phyloP scores from a whole-genome alignment of 2,888 invertebrate genomes.

The Blastobasis lacticolella region DNA sequence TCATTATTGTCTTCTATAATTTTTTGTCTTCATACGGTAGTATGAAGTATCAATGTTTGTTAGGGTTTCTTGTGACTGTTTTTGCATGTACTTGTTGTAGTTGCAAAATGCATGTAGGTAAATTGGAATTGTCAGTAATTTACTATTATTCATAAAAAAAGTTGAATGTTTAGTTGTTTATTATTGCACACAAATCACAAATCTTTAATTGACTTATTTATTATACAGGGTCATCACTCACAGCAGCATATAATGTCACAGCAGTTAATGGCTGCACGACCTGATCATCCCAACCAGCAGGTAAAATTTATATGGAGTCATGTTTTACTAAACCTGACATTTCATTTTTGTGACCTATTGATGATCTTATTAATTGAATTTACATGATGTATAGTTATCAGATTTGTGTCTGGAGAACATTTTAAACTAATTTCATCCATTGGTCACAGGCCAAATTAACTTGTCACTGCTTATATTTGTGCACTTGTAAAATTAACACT shows the following conservation, averaged over 20 bases:
- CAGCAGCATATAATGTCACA: slow-evolving; percentile 73
- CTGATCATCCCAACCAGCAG: slow-evolving; percentile 63
- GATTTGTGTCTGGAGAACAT: too few species aligned
- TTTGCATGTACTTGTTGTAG: not conserved
- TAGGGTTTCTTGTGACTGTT: not conserved
- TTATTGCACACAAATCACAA: not conserved
- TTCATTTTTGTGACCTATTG: too few species aligned
- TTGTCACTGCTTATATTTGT: slow-evolving; percentile 12
- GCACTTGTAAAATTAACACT: slow-evolving; percentile 36
- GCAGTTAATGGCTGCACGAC: slow-evolving; percentile 53
- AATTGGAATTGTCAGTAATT: not conserved
- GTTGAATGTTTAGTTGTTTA: not conserved
- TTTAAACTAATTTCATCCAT: too few species aligned
- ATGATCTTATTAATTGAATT: too few species aligned
- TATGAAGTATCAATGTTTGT: not conserved
- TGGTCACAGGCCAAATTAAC: too few species aligned
- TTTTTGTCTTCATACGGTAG: not conserved
- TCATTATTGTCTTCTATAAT: not conserved
- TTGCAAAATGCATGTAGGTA: slow-evolving; percentile 1
- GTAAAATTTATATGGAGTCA: slow-evolving; percentile 20
- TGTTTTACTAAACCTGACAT: too few species aligned
- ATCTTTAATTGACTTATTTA: not conserved
- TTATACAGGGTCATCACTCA: slow-evolving; percentile 56
- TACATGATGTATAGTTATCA: too few species aligned
- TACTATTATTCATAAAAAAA: not conserved